Evolutionary conservation across 2,113 vertebrate genomes (phyloP).

Genomic region (Melospiza melodia): DNA sequence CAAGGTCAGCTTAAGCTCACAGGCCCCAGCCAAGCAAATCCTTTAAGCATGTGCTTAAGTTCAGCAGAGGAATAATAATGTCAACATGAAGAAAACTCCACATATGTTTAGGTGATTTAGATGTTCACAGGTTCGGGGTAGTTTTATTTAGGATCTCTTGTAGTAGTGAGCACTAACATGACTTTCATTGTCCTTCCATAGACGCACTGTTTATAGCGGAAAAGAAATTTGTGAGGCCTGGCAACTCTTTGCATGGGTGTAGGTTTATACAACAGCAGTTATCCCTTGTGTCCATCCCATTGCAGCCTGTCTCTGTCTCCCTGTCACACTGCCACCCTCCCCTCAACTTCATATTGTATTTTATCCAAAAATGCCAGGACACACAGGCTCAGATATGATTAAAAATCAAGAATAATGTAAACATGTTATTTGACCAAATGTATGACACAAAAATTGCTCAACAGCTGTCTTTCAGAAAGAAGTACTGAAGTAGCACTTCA

Average conservation of each 20-base stretch:
- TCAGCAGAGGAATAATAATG: neutral
- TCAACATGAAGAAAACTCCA: neutral
- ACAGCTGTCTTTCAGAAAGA: neutral
- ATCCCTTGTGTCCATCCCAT: neutral
- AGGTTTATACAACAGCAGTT: neutral
- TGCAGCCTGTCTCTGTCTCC: neutral
- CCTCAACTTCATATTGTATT: neutral
- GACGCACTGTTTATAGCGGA: neutral
- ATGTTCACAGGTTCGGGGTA: neutral
- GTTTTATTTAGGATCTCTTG: conserved; percentile 18
- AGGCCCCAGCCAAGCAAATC: neutral
- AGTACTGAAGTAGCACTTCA: neutral
- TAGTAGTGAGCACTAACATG: neutral
- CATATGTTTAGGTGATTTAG: conserved; percentile 13
- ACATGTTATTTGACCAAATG: neutral
- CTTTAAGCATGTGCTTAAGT: conserved; percentile 31
- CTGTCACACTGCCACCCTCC: accelerated
- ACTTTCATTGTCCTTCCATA: neutral
- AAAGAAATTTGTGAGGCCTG: neutral
- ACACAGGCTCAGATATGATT: neutral
- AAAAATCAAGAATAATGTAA: neutral
- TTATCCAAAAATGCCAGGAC: neutral
- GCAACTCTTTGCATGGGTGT: neutral
- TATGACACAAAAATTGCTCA: neutral
- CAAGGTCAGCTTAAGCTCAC: neutral